Evolutionary conservation across 2,797 vertebrate genomes (phyloP).

Genomic region (Sus cebifrons): DNA sequence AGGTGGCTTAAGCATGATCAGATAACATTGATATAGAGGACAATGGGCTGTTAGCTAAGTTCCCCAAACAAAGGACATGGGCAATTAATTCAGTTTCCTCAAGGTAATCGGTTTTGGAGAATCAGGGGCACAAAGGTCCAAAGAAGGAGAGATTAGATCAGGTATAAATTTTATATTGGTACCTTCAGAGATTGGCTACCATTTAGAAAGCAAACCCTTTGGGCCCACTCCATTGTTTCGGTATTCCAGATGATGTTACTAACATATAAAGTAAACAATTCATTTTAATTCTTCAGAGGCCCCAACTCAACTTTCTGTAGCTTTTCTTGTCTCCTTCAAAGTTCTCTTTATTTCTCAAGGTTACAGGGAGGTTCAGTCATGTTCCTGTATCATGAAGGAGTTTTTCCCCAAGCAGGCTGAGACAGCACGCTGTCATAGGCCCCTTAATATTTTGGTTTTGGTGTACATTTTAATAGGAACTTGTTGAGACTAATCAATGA

Average conservation of each 20-base stretch:
- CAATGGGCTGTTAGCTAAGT: constrained; percentile 34
- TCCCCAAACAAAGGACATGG: background rate
- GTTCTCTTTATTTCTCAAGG: constrained; percentile 58
- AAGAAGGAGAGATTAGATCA: constrained; percentile 20
- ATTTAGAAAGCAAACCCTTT: constrained; percentile 39
- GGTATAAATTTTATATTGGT: constrained; percentile 44
- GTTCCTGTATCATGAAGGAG: background rate
- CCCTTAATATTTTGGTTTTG: constrained; percentile 22
- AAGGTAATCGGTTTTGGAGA: constrained; percentile 62
- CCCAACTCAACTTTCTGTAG: background rate
- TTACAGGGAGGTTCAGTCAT: constrained; percentile 15
- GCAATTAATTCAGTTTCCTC: constrained; percentile 59
- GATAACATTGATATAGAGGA: constrained; percentile 26
- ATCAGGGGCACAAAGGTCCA: constrained; percentile 44
- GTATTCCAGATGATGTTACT: background rate
- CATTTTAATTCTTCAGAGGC: constrained; percentile 33
- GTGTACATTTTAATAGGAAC: constrained; percentile 8
- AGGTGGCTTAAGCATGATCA: constrained; percentile 4
- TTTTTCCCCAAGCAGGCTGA: background rate
- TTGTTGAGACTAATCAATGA: constrained; percentile 2
- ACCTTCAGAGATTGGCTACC: constrained; percentile 25
- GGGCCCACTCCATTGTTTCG: background rate
- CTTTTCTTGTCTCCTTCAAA: background rate
- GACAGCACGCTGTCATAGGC: background rate
- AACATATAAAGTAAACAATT: background rate